These are phyloP conservation scores for Nibea coibor DNA, from an alignment of 2,113 vertebrate species.

Conservation along the genomic window DNA sequence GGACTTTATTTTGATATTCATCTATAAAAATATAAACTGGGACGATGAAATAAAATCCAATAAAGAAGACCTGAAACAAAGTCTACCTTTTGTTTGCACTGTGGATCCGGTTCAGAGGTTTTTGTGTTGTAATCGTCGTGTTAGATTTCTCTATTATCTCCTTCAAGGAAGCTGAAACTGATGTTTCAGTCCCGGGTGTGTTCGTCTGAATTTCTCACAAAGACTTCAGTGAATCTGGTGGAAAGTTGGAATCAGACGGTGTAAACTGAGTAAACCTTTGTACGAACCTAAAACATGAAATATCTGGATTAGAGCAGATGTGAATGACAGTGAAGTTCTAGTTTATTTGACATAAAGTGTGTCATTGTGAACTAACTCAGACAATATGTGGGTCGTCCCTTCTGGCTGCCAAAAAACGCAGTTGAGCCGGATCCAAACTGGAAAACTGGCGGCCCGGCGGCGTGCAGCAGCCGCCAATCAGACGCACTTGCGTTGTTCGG, in stretches of 20 bases:
- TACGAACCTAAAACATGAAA: no score
- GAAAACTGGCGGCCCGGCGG: no score
- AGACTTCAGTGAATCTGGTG: neutral
- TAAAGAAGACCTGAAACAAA: neutral
- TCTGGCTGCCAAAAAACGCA: no score
- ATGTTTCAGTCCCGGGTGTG: neutral
- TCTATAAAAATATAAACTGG: neutral
- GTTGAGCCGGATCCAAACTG: no score
- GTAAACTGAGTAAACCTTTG: no score
- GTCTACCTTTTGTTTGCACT: neutral
- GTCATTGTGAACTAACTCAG: no score
- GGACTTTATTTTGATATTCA: neutral
- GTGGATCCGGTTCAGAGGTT: neutral
- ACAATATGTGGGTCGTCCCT: no score
- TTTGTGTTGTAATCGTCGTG: neutral
- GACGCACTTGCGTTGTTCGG: no score
- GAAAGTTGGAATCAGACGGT: neutral
- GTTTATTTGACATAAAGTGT: no score
- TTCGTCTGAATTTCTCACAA: neutral
- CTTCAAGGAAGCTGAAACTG: neutral
- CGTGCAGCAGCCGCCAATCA: no score
- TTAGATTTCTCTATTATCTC: neutral
- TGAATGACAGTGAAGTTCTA: no score
- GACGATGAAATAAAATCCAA: neutral
- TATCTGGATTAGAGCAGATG: no score